Evolutionary conservation across 2,797 vertebrate genomes (phyloP).

Genomic region (Peromyscus eremicus): DNA sequence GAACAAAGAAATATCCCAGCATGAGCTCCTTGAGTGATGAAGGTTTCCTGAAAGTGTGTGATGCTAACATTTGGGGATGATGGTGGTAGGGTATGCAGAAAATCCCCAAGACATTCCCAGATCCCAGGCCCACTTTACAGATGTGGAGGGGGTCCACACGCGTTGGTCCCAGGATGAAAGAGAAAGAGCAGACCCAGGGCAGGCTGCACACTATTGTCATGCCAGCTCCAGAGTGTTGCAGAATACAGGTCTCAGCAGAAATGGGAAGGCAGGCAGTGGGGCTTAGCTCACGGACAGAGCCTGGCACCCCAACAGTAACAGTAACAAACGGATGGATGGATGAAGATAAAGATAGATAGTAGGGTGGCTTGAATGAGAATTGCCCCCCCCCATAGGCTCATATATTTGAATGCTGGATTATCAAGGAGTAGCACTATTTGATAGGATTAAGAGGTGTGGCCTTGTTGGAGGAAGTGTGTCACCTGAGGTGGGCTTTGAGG

Average conservation of each 20-base stretch:
- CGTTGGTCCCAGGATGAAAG: neutral
- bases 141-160: neutral
- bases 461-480: neutral
- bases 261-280: too few relatives aligned
- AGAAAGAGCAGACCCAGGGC: neutral
- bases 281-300: neutral
- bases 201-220: too few relatives aligned
- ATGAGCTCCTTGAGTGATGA: neutral
- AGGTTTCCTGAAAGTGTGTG: neutral
- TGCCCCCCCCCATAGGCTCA: neutral
- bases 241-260: neutral
- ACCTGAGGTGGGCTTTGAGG: neutral
- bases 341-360: neutral
- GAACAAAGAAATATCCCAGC: too few relatives aligned
- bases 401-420: neutral
- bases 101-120: neutral
- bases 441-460: neutral
- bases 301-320: neutral
- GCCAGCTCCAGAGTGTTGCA: neutral
- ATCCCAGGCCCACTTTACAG: neutral
- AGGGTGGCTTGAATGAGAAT: neutral
- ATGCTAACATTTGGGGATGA: accelerated
- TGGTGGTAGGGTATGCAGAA: neutral
- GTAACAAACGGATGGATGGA: neutral
- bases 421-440: neutral